Evolutionary conservation across 2,113 vertebrate species (phyloP).

Genomic region (Hiodon tergisus): DNA sequence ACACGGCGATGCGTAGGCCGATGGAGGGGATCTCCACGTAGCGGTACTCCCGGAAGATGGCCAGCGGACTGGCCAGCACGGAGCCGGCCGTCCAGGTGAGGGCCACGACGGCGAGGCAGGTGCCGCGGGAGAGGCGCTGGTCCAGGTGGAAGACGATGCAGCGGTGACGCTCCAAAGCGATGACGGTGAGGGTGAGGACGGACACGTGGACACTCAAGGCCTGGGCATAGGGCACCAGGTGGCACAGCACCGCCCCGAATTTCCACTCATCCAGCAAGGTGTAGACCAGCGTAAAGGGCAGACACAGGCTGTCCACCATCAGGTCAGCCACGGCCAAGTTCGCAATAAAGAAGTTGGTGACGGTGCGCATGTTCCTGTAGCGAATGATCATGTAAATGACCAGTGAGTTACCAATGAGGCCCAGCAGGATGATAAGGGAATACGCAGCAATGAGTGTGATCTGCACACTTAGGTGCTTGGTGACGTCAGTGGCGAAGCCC

Average conservation of each 20-base stretch:
- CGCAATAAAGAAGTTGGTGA: constrained; percentile 90
- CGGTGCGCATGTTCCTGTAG: constrained; percentile 84
- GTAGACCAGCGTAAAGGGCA: constrained; percentile 84
- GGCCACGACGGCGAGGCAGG: constrained; percentile 76
- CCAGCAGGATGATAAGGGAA: constrained; percentile 80
- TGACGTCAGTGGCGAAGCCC: constrained; percentile 72
- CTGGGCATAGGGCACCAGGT: constrained; percentile 82
- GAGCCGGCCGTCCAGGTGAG: constrained; percentile 73
- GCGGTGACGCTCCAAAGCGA: constrained; percentile 82
- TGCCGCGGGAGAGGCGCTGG: constrained; percentile 70
- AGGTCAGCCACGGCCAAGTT: constrained; percentile 86
- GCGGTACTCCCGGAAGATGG: constrained; percentile 83
- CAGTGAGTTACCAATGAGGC: constrained; percentile 76
- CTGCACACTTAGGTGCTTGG: constrained; percentile 78
- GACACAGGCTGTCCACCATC: constrained; percentile 79
- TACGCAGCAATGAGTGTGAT: constrained; percentile 76
- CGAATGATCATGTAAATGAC: constrained; percentile 83
- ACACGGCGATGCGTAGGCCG: constrained; percentile 75
- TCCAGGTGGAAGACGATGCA: constrained; percentile 85
- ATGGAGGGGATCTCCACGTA: constrained; percentile 77
- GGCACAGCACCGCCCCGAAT: constrained; percentile 79
- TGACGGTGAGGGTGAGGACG: constrained; percentile 79
- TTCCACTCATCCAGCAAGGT: constrained; percentile 86
- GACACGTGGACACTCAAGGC: constrained; percentile 85
- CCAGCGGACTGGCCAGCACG: constrained; percentile 75